These are phyloP conservation scores for Ligdia adustata DNA, from an alignment of 2,888 invertebrate genomes.

Conservation along the genomic window DNA sequence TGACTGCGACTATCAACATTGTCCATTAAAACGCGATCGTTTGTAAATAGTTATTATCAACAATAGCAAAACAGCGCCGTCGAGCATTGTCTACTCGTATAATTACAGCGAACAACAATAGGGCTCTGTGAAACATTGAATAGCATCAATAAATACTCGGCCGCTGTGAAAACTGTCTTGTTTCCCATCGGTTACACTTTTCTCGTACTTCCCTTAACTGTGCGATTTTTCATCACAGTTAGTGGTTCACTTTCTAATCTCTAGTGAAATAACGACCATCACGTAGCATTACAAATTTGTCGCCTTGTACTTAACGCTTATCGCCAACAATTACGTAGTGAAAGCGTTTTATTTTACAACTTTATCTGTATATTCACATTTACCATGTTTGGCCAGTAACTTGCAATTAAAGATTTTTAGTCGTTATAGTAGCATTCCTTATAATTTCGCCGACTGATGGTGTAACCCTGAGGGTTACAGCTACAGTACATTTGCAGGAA, in stretches of 20 bases:
- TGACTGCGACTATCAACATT: slow-evolving; percentile 16
- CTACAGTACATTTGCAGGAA: slow-evolving; percentile 26
- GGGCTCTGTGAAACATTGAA: slow-evolving; percentile 40
- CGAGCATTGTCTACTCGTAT: slow-evolving; percentile 36
- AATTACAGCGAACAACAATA: slow-evolving; percentile 43
- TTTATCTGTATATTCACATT: slow-evolving; percentile 31
- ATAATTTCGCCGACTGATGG: neutral
- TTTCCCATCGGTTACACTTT: slow-evolving; percentile 50
- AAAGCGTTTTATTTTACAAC: slow-evolving; percentile 65
- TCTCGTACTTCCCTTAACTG: slow-evolving; percentile 53
- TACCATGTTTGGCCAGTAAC: slow-evolving; percentile 29
- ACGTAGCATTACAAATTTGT: slow-evolving; percentile 43
- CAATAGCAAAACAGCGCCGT: slow-evolving; percentile 34
- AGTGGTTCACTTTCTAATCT: slow-evolving; percentile 37
- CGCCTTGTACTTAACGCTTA: slow-evolving; percentile 59
- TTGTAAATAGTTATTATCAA: slow-evolving; percentile 20
- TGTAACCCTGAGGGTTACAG: slow-evolving; percentile 8
- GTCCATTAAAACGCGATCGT: slow-evolving; percentile 19
- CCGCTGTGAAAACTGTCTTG: slow-evolving; percentile 36
- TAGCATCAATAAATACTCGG: slow-evolving; percentile 30
- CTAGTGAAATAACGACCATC: slow-evolving; percentile 15
- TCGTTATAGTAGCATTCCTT: too few species aligned
- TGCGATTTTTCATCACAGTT: slow-evolving; percentile 45
- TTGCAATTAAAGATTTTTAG: slow-evolving; percentile 33
- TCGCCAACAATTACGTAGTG: slow-evolving; percentile 64